phyloP scores from a whole-genome alignment of 2,888 invertebrate species.

The Allophyes oxyacanthae region DNA sequence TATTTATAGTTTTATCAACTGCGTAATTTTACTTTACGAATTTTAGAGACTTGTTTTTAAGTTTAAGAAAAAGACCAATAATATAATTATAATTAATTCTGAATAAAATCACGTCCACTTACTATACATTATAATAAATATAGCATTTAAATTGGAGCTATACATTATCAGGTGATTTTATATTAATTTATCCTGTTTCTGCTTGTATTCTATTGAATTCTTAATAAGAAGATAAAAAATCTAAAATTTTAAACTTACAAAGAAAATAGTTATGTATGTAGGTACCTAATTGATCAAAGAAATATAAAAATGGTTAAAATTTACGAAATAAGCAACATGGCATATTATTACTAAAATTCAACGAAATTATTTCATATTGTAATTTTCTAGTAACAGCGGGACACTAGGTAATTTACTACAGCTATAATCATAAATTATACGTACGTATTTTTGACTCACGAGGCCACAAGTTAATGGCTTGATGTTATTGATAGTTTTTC shows the following conservation, averaged over 20 bases:
- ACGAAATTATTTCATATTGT: constrained; percentile 32
- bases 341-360: constrained; percentile 22
- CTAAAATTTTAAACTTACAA: too few species aligned
- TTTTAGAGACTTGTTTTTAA: constrained; percentile 14
- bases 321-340: constrained; percentile 7
- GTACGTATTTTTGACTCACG: constrained; percentile 61
- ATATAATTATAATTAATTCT: constrained; percentile 22
- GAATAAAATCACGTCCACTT: constrained; percentile 37
- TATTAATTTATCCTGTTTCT: background rate
- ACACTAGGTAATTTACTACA: constrained; percentile 59
- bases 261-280: too few species aligned
- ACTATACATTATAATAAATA: constrained; percentile 21
- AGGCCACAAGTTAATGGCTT: constrained; percentile 61
- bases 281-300: background rate
- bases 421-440: constrained; percentile 56
- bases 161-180: constrained; percentile 7
- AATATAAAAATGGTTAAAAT: background rate
- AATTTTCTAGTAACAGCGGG: constrained; percentile 52
- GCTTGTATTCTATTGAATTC: background rate
- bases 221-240: too few species aligned
- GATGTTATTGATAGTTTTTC: constrained; percentile 57
- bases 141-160: constrained; percentile 5
- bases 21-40: too few species aligned
- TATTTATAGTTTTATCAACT: too few species aligned
- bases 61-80: constrained; percentile 17